These are phyloP conservation scores for Tamias sibiricus DNA, from an alignment of 2,113 vertebrate species.

Conservation along the genomic window DNA sequence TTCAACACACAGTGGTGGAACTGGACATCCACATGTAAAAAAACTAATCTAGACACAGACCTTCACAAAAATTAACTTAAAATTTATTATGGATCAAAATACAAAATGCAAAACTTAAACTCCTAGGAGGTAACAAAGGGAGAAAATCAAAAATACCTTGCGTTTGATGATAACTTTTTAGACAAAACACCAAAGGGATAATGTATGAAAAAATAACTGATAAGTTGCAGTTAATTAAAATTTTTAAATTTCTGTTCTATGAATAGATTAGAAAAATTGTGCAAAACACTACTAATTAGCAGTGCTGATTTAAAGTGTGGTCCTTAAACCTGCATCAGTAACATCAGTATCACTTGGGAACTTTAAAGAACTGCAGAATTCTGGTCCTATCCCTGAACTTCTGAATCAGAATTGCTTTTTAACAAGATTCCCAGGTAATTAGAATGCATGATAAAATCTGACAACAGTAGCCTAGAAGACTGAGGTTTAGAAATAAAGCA, in stretches of 20 bases:
- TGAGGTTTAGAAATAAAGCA: conserved; percentile 14
- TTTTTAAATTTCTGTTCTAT: conserved; percentile 11
- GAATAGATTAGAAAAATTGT: neutral
- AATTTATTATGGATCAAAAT: neutral
- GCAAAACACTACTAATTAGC: conserved; percentile 12
- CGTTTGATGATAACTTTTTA: neutral
- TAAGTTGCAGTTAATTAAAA: neutral
- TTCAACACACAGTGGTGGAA: neutral
- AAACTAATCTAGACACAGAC: neutral
- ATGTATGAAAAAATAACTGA: neutral
- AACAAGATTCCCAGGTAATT: neutral
- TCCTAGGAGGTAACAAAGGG: neutral
- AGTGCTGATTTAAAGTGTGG: neutral
- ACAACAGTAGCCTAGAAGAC: neutral
- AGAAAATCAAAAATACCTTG: neutral
- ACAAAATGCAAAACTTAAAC: conserved; percentile 20
- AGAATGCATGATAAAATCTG: neutral
- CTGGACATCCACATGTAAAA: neutral
- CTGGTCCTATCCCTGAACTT: neutral
- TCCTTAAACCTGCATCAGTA: neutral
- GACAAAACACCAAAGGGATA: neutral
- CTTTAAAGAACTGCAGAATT: neutral
- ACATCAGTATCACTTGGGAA: neutral
- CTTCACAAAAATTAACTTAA: conserved; percentile 44
- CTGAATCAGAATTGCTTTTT: conserved; percentile 17